Base-by-base conservation (phyloP, 1,140 invertebrate genomes). In the Meloidogyne floridensis region DNA sequence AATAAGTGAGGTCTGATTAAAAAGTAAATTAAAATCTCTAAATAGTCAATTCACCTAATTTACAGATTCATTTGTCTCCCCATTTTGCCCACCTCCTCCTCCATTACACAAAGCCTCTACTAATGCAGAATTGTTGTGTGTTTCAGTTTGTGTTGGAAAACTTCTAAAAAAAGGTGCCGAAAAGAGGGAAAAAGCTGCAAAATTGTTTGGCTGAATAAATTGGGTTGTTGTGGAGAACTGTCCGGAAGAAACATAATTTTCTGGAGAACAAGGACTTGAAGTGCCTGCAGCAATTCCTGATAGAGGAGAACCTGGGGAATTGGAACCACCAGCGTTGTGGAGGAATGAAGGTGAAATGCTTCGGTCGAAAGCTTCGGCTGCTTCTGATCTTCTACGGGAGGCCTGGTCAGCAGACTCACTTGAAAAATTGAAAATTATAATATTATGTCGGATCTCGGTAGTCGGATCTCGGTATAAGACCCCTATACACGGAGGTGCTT, bases 391-490 rank as follows among this genome's bases (percentile, higher is more conserved):
- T 65, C 75, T 56, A 18, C 53, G 53, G 15, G 53, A 59, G 70
- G 77, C 77, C 11, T 80, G 71, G 15, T 80, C 77, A 80, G 77
- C 77, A 6, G 77, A 70, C 11, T 80, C 75, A 13, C 75, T 77
- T 32, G 32, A 69, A 53, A 47, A 20, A 53, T n/a, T n/a, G 8
- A 20, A 18, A 32, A 32, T 32, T 32, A 32, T 32, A 32, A 32
- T 32, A 32, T 32, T 32, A 32, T 20, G 20, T 20, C 20, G 20
- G 20, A 20, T 20, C 20, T 32, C 32, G 2, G 32, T 32, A 32
- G 32, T 32, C 32, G 32, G 32, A 32, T 32, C 32, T 32, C 32
- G 32, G 32, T 32, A 32, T 32, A 32, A 32, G 32, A 32, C 32
- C 32, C 32, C 32, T 32, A 32, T 32, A 32, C 32, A 32, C 32